phyloP scores from a whole-genome alignment of 92 coral and sea anemone species.

The Siderastrea radians region DNA sequence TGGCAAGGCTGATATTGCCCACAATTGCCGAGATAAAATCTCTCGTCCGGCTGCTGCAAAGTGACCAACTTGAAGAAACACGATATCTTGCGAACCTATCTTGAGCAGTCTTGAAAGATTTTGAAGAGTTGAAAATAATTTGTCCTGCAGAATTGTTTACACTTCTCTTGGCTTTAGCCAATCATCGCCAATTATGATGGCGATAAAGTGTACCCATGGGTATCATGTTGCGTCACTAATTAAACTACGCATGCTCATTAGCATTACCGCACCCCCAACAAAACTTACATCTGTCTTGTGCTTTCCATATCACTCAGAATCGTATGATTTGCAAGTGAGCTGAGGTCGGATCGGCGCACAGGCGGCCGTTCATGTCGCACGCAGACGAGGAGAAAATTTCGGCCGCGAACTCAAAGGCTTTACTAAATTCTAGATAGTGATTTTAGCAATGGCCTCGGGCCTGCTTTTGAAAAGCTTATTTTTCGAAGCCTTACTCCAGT shows the following conservation, averaged over 20 bases:
- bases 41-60: background rate
- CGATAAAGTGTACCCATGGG: constrained; percentile 72
- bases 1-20: background rate
- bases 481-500: constrained; percentile 74
- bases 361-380: constrained; percentile 82
- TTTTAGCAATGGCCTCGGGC: constrained; percentile 78
- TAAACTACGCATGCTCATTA: constrained; percentile 89
- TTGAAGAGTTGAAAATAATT: constrained; percentile 30
- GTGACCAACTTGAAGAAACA: constrained; percentile 40
- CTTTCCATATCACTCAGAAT: constrained; percentile 60
- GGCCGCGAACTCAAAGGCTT: constrained; percentile 58
- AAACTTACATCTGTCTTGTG: constrained; percentile 84
- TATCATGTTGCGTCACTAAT: constrained; percentile 77
- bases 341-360: constrained; percentile 58
- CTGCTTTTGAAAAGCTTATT: constrained; percentile 74
- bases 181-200: constrained; percentile 53
- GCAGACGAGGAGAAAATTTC: constrained; percentile 34
- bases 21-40: constrained; percentile 26
- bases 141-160: constrained; percentile 64
- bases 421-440: constrained; percentile 75
- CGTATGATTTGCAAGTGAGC: constrained; percentile 62
- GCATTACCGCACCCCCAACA: constrained; percentile 88
- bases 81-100: constrained; percentile 12
- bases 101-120: constrained; percentile 9
- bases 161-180: constrained; percentile 44